These are phyloP conservation scores for Meloidogyne exigua DNA, from an alignment of 1,140 invertebrate species.

Conservation along the genomic window DNA sequence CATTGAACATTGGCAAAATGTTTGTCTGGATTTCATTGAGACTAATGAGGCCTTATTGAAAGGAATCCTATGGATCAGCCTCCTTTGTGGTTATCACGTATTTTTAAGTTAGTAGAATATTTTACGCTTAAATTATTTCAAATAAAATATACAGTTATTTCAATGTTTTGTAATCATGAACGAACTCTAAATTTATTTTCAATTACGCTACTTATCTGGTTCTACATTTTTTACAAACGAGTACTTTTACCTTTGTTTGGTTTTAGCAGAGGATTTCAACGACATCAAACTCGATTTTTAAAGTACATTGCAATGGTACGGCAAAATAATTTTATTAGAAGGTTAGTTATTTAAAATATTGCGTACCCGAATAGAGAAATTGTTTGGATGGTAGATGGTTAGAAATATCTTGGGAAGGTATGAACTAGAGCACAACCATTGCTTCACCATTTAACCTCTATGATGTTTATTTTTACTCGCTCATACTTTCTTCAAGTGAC, in stretches of 20 bases:
- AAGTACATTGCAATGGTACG: neutral
- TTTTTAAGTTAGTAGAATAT: neutral
- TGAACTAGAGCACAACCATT: too few species aligned
- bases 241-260: conserved; percentile 10
- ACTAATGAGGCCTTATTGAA: neutral
- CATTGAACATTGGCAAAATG: neutral
- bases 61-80: neutral
- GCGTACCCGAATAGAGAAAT: too few species aligned
- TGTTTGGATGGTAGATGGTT: too few species aligned
- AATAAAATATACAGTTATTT: neutral
- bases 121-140: neutral
- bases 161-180: conserved; percentile 9
- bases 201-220: conserved; percentile 10
- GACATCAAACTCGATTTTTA: neutral
- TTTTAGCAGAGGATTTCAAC: neutral
- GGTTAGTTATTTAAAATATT: neutral
- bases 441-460: too few species aligned
- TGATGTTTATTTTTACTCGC: too few species aligned
- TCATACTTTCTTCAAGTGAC: too few species aligned
- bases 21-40: neutral
- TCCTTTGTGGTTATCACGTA: neutral
- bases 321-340: neutral
- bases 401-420: too few species aligned
- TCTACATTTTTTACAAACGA: conserved; percentile 19
- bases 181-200: conserved; percentile 2